Conservation (phyloP, 2,888 invertebrate species). For the Ichneumoninae sp. region DNA sequence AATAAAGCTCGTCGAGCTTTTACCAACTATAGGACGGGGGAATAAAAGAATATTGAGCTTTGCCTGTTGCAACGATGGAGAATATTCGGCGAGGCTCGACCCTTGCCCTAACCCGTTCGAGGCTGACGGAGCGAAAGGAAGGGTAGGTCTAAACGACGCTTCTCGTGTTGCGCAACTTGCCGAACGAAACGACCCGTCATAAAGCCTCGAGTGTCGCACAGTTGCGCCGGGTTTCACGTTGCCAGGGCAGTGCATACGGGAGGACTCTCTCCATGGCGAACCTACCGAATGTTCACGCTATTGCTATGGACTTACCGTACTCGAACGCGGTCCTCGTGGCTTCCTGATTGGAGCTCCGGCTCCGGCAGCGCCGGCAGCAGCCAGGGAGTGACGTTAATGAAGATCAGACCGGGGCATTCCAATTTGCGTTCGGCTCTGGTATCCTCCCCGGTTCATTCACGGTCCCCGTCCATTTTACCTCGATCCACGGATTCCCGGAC, state of each 20-base stretch:
- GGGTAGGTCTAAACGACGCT: neutral
- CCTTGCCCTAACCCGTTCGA: neutral
- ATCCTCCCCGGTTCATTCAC: slow-evolving; percentile 17
- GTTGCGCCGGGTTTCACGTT: neutral
- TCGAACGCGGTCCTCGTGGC: slow-evolving; percentile 31
- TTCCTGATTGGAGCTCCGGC: slow-evolving; percentile 68
- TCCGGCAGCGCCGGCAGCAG: neutral
- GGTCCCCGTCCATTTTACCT: neutral
- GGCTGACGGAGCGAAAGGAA: neutral
- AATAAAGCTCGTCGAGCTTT: neutral
- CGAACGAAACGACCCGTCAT: slow-evolving; percentile 15
- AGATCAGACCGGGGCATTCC: slow-evolving; percentile 70
- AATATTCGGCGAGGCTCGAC: neutral
- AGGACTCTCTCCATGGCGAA: neutral
- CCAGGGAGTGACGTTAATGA: slow-evolving; percentile 70
- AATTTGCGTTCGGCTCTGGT: slow-evolving; percentile 71
- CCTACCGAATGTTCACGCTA: slow-evolving; percentile 7
- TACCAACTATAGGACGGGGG: too few relatives aligned
- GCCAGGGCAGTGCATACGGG: slow-evolving; percentile 3
- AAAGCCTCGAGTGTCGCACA: slow-evolving; percentile 4
- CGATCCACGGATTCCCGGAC: neutral
- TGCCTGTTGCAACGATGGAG: neutral
- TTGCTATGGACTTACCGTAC: slow-evolving; percentile 23
- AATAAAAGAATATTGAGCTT: neutral
- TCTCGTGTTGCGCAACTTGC: neutral